Evolutionary conservation across 2,888 invertebrate genomes (phyloP).

Genomic region (Linnaemya vulpina): DNA sequence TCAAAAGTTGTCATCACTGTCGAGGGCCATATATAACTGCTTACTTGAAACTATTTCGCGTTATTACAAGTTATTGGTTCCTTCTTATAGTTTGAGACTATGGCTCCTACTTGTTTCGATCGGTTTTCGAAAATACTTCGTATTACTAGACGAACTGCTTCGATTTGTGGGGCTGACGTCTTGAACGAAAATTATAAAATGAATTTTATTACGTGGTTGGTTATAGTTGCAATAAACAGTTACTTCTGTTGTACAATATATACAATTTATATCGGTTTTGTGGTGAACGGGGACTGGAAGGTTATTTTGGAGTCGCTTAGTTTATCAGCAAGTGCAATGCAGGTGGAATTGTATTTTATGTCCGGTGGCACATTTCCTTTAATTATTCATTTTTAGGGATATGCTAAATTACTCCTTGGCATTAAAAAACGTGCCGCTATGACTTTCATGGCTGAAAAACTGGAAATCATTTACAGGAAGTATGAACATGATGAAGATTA

Average conservation of each 20-base stretch:
- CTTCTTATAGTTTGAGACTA: background rate
- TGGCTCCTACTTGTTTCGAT: constrained; percentile 26
- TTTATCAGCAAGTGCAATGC: constrained; percentile 73
- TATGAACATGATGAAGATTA: constrained; percentile 73
- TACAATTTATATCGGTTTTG: too few relatives aligned
- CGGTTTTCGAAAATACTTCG: constrained; percentile 13
- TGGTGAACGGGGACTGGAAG: too few relatives aligned
- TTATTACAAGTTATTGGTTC: background rate
- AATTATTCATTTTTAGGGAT: background rate
- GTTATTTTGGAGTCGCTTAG: constrained; percentile 73
- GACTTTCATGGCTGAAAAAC: constrained; percentile 59
- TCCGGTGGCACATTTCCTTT: background rate
- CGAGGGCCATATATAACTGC: background rate
- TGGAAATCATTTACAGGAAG: constrained; percentile 73
- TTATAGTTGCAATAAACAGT: too few relatives aligned
- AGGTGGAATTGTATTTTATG: constrained; percentile 58
- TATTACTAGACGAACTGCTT: background rate
- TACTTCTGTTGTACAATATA: too few relatives aligned
- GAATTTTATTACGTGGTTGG: too few relatives aligned
- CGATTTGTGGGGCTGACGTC: constrained; percentile 74
- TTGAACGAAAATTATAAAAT: too few relatives aligned
- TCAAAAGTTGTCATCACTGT: background rate
- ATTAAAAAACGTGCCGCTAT: constrained; percentile 25
- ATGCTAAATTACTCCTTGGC: constrained; percentile 26
- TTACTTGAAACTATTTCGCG: background rate